A percentile compares a stretch with the other conserved stretches of the same genome.
Evolutionary conservation across 2,888 invertebrate genomes (phyloP).

Genomic region (Sialis fuliginosa): DNA sequence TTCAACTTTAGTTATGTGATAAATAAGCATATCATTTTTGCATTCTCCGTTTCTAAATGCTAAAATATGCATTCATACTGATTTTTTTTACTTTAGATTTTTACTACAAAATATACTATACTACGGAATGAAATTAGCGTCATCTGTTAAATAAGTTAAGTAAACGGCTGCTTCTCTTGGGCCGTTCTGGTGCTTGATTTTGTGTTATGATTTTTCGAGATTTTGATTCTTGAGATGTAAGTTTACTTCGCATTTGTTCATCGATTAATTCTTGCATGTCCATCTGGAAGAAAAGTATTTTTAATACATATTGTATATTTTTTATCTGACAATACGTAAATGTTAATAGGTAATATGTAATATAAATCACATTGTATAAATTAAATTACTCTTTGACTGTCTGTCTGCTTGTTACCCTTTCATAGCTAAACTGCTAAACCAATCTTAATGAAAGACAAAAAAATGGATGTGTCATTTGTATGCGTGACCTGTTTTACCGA

Average conservation of each 20-base stretch:
- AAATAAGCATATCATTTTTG: background rate
- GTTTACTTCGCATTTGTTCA: constrained; percentile 76
- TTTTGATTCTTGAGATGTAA: constrained; percentile 45
- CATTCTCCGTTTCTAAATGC: background rate
- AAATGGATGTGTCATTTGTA: too few relatives aligned
- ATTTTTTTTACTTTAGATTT: background rate
- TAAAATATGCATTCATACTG: background rate
- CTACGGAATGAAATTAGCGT: constrained; percentile 1
- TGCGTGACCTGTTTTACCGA: too few relatives aligned
- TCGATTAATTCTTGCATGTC: constrained; percentile 87
- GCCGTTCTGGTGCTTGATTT: constrained; percentile 21
- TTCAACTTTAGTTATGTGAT: too few relatives aligned
- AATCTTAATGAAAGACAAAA: too few relatives aligned
- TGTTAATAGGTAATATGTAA: too few relatives aligned
- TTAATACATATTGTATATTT: background rate
- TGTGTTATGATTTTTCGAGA: constrained; percentile 25
- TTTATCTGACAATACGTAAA: too few relatives aligned
- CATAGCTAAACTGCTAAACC: too few relatives aligned
- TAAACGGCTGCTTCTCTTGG: constrained; percentile 3
- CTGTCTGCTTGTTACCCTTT: too few relatives aligned
- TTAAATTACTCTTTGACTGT: too few relatives aligned
- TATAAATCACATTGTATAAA: too few relatives aligned
- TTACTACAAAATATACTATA: background rate
- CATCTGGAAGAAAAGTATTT: constrained; percentile 38
- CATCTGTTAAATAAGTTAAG: constrained; percentile 5